A percentile compares a stretch with the other conserved stretches of the same genome.
Conservation (phyloP, 2,888 invertebrate species). For the Hecatera dysodea region DNA sequence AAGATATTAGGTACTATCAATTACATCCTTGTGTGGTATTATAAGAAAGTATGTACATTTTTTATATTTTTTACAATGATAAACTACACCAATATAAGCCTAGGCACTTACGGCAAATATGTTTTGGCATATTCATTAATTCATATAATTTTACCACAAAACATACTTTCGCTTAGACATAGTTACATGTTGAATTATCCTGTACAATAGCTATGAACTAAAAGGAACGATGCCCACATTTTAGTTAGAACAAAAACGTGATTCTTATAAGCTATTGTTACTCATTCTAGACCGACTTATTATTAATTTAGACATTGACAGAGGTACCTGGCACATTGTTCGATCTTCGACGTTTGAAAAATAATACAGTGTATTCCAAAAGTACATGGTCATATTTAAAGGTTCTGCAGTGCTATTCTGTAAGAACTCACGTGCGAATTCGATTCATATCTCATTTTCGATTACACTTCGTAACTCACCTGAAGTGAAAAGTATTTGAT, state of each 20-base stretch:
- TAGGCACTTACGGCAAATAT: conserved; percentile 87
- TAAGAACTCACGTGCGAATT: too few relatives aligned
- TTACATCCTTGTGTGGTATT: conserved; percentile 51
- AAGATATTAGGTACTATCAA: conserved; percentile 36
- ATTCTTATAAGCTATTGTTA: conserved; percentile 63
- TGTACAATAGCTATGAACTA: conserved; percentile 66
- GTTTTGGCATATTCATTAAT: conserved; percentile 77
- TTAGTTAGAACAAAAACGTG: conserved; percentile 63
- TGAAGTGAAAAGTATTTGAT: too few relatives aligned
- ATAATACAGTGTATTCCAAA: too few relatives aligned
- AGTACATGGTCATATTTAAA: too few relatives aligned
- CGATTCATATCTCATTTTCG: too few relatives aligned
- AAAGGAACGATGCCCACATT: conserved; percentile 67
- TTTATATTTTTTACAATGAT: conserved; percentile 56
- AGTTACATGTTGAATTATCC: conserved; percentile 60
- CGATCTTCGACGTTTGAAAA: conserved; percentile 47
- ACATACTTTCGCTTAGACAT: conserved; percentile 58
- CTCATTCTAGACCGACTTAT: conserved; percentile 60
- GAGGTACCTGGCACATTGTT: conserved; percentile 34
- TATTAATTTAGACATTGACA: conserved; percentile 79
- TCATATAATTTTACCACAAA: conserved; percentile 64
- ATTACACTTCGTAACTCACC: too few relatives aligned
- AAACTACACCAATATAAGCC: conserved; percentile 76
- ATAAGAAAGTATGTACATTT: conserved; percentile 62
- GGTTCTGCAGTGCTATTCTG: too few relatives aligned